Percentiles rank a stretch among this genome's conserved stretches.
Evolutionary conservation across 2,888 invertebrate species (phyloP).

Genomic region (Pseudanteris insignis): DNA sequence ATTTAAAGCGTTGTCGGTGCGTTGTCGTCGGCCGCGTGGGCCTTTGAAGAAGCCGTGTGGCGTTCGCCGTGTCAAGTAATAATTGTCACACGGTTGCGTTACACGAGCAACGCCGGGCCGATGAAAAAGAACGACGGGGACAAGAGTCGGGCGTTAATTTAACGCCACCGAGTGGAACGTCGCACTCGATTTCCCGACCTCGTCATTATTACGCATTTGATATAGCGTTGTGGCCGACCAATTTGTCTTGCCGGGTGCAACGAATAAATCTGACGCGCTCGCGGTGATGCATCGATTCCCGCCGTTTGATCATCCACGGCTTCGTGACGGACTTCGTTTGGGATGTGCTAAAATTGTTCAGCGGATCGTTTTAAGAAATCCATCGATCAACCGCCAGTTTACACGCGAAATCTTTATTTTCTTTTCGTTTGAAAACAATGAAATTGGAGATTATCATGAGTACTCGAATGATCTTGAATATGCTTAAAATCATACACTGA

Average conservation of each 20-base stretch:
- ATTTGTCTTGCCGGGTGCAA: slow-evolving; percentile 19
- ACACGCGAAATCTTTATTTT: too few species aligned
- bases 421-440: too few species aligned
- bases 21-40: slow-evolving; percentile 45
- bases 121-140: slow-evolving; percentile 26
- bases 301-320: neutral
- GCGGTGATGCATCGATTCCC: neutral
- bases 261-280: slow-evolving; percentile 4
- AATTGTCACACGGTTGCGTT: slow-evolving; percentile 55
- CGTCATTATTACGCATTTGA: slow-evolving; percentile 51
- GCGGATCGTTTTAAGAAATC: too few species aligned
- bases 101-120: slow-evolving; percentile 24
- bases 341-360: neutral
- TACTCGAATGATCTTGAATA: too few species aligned
- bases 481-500: too few species aligned
- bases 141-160: slow-evolving; percentile 57
- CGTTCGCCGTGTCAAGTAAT: slow-evolving; percentile 56
- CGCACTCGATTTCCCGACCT: slow-evolving; percentile 58
- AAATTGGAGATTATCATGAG: too few species aligned
- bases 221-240: slow-evolving; percentile 9
- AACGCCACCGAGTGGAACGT: slow-evolving; percentile 58
- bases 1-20: slow-evolving; percentile 53
- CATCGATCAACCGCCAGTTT: too few species aligned
- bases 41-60: slow-evolving; percentile 56
- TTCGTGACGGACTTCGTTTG: too few species aligned